Evolutionary conservation across 2,113 vertebrate genomes (phyloP), one percentile per base, ranked within the genome.

Genomic region (Catharus fuscescens): DNA sequence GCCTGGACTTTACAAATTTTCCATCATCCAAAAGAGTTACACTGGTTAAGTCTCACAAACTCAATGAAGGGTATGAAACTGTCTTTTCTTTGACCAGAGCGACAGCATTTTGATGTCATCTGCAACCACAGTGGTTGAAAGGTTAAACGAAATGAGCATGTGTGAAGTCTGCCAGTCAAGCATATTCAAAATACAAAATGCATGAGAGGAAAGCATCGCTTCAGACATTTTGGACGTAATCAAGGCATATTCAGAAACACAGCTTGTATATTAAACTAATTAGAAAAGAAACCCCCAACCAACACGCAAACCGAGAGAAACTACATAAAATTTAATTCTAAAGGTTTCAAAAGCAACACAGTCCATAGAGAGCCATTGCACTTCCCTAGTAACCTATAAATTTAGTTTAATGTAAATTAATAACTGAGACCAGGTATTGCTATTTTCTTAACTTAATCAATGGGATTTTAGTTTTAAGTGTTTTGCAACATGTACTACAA

Each of bases 151-250:
- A 73, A 84, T 73, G 2, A 73, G 80, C 67, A 57, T 38, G 13
- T 80, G 64, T 84, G 24, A 86, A 81, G 40, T 40, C 21, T 60
- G 38, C 38, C 28, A 36, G 47, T 50, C 4, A 2, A 88, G 36
- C 40, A 64, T 23, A 80, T 72, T 70, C 73, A 65, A 95, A 89
- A 69, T 9, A 79, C 40, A 87, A 86, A 87, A 59, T 45, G 7
- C 45, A 77, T 10, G 34, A 70, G 32, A 57, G 23, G 64, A 70
- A 88, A 66, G 34, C 17, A 56, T n/a, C 6, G 7, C 73, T 91
- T 92, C 73, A 67, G 89, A 91, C 84, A 53, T 76, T 89, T 57
- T 64, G 40, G 34, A 84, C 89, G 34, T 31, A 89, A 81, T 89
- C 20, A 70, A 81, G 54, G 28, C 34, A 62, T 67, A 89, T 76